Evolutionary conservation across 2,797 vertebrate genomes (phyloP).

Genomic region (Sebastes itinus): DNA sequence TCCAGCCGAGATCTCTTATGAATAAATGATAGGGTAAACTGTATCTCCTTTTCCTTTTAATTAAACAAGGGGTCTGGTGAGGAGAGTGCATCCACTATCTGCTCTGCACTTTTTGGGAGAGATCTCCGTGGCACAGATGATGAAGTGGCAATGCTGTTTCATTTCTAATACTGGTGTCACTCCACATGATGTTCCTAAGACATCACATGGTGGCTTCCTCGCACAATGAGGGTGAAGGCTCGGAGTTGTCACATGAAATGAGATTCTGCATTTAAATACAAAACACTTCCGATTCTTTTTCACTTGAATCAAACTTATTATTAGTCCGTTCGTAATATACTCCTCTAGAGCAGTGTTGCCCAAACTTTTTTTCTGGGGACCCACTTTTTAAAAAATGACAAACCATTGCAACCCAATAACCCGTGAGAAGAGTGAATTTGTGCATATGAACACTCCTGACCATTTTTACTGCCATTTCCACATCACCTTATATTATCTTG

Average conservation of each 20-base stretch:
- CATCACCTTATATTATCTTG: no score
- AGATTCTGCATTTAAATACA: neutral
- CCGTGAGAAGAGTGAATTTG: no score
- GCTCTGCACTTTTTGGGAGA: neutral
- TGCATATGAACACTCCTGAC: no score
- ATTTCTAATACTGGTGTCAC: conserved; percentile 11
- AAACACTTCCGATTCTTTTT: neutral
- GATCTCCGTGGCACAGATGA: neutral
- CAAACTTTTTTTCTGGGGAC: no score
- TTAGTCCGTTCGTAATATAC: neutral
- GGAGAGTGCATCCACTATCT: neutral
- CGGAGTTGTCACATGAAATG: neutral
- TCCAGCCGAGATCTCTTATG: neutral
- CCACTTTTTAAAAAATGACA: no score
- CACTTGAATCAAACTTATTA: neutral
- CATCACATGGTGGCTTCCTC: neutral
- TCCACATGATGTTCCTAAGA: conserved; percentile 4
- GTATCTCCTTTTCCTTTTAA: conserved; percentile 9
- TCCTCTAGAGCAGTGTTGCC: neutral
- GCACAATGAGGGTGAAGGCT: neutral
- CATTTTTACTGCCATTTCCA: no score
- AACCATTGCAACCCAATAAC: no score
- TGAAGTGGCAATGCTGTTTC: neutral
- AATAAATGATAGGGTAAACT: conserved; percentile 7
- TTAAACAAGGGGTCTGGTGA: neutral